Conservation (phyloP, 2,888 invertebrate species). For the Callyntrura guangdongensis region DNA sequence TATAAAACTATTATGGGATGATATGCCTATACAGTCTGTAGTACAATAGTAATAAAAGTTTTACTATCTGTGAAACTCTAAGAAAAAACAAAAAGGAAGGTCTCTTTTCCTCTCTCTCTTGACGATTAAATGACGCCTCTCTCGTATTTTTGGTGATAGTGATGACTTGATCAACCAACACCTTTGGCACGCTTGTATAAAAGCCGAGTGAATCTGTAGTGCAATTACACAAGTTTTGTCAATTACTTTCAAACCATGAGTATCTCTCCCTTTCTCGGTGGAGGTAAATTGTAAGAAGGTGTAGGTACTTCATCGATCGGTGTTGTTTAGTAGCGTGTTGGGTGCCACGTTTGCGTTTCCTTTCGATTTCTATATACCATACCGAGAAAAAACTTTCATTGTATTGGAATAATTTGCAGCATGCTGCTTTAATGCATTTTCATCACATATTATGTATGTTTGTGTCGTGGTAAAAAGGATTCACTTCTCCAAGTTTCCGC, state of each 20-base stretch:
- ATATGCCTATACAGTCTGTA: not conserved
- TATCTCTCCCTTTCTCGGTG: no score
- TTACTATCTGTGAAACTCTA: slow-evolving; percentile 58
- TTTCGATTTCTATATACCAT: no score
- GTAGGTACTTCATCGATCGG: no score
- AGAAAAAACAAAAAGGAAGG: not conserved
- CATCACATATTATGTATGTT: not conserved
- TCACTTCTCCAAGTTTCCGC: no score
- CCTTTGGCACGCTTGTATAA: slow-evolving; percentile 40
- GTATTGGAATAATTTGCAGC: no score
- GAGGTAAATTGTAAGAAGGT: no score
- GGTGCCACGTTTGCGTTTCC: no score
- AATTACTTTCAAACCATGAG: no score
- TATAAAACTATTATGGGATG: slow-evolving; percentile 29
- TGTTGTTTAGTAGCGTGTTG: no score
- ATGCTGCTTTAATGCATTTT: not conserved
- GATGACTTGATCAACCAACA: slow-evolving; percentile 40
- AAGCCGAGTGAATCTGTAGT: no score
- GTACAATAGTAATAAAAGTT: slow-evolving; percentile 43
- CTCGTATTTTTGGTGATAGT: not conserved
- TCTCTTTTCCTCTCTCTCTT: not conserved
- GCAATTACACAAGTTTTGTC: not conserved
- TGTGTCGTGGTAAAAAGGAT: no score
- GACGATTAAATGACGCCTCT: slow-evolving; percentile 25
- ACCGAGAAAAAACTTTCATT: no score